These are phyloP conservation scores for Petrosia ficiformis DNA, from an alignment of 37 sponge, comb jelly and placozoan species.

Conservation along the genomic window DNA sequence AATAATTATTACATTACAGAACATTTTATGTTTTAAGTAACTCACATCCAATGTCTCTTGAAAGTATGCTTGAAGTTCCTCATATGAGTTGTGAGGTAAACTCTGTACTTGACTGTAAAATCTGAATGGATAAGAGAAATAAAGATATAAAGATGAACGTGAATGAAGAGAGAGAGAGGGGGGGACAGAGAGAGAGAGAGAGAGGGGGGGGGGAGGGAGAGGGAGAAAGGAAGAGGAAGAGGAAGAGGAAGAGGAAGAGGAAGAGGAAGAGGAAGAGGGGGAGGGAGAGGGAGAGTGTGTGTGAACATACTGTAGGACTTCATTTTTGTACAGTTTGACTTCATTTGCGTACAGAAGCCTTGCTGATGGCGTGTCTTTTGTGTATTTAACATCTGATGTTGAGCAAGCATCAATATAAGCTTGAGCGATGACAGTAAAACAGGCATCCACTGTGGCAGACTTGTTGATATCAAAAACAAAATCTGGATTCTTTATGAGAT, in stretches of 20 bases:
- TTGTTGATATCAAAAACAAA: slow-evolving; percentile 96
- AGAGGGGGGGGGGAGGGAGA: background rate
- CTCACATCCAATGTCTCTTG: slow-evolving; percentile 16
- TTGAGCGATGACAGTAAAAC: slow-evolving; percentile 81
- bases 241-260: slow-evolving; percentile 19
- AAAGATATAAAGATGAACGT: background rate
- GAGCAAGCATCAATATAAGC: slow-evolving; percentile 81
- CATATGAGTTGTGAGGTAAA: slow-evolving; percentile 24
- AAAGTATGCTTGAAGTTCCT: slow-evolving; percentile 37
- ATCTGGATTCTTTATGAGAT: slow-evolving; percentile 97
- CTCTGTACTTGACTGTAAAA: slow-evolving; percentile 47
- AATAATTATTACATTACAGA: background rate
- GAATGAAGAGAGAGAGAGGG: background rate
- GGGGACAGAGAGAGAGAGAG: no score
- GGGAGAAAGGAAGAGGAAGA: slow-evolving; percentile 19
- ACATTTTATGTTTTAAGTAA: background rate
- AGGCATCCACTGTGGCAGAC: slow-evolving; percentile 87
- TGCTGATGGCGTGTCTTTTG: slow-evolving; percentile 88
- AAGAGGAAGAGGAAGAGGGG: slow-evolving; percentile 7
- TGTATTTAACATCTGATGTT: slow-evolving; percentile 62
- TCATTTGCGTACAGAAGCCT: slow-evolving; percentile 95
- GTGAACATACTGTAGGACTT: slow-evolving; percentile 64
- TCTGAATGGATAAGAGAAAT: slow-evolving; percentile 8
- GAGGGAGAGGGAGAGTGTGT: background rate
- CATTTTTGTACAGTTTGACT: slow-evolving; percentile 81